Evolutionary conservation across 2,888 invertebrate genomes (phyloP).

Genomic region (Eupelmus urozonus): DNA sequence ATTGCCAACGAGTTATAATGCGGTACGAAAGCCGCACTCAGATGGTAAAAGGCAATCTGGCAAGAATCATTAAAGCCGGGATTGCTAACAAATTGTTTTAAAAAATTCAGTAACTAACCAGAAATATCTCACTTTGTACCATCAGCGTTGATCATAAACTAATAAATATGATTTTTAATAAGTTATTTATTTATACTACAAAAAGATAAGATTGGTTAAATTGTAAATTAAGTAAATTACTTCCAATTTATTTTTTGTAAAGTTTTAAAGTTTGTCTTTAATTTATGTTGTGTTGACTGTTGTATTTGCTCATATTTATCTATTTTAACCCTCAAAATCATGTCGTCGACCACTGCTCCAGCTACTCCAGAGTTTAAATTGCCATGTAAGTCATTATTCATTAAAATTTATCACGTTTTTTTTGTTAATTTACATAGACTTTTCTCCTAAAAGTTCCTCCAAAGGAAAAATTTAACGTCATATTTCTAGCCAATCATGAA

Average conservation of each 20-base stretch:
- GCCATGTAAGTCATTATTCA: conserved; percentile 51
- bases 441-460: conserved; percentile 44
- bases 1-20: conserved; percentile 16
- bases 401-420: conserved; percentile 2
- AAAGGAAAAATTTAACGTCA: conserved; percentile 53
- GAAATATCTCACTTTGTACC: background rate
- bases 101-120: background rate
- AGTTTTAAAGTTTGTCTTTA: background rate
- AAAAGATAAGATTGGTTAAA: conserved; percentile 7
- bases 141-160: background rate
- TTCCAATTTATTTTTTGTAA: conserved; percentile 23
- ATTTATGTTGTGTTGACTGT: background rate
- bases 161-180: background rate
- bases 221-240: background rate
- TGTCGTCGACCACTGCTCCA: conserved; percentile 37
- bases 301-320: background rate
- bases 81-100: background rate
- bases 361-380: conserved; percentile 55
- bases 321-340: conserved; percentile 34
- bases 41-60: background rate
- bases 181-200: background rate
- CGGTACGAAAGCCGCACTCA: background rate
- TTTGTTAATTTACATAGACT: conserved; percentile 34
- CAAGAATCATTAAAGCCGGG: conserved; percentile 19
- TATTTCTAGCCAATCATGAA: conserved; percentile 78